These are phyloP conservation scores for Harmothoe impar DNA, from an alignment of 2,888 invertebrate species.

Conservation along the genomic window DNA sequence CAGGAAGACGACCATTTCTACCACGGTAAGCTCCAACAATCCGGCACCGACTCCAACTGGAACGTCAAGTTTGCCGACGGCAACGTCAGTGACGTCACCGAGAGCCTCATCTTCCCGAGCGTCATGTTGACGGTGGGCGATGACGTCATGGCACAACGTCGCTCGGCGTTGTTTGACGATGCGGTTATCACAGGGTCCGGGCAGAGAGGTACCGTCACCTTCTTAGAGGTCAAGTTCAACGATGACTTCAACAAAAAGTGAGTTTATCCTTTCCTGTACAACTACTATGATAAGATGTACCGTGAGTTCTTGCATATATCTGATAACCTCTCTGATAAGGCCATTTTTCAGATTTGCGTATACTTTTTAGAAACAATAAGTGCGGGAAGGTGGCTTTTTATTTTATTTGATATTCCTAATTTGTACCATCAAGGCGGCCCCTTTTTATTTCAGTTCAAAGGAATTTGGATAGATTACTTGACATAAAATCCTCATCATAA, in stretches of 20 bases:
- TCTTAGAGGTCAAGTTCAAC: slow-evolving; percentile 23
- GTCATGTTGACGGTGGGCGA: neutral
- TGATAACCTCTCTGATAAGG: too few species aligned
- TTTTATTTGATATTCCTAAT: too few species aligned
- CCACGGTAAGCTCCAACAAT: slow-evolving; percentile 3
- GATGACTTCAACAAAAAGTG: neutral
- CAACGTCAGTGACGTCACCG: neutral
- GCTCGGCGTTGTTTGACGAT: neutral
- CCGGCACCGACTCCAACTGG: neutral
- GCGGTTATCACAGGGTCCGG: neutral
- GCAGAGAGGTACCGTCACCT: neutral
- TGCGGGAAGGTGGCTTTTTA: too few species aligned
- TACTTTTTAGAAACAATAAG: too few species aligned
- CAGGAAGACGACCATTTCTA: slow-evolving; percentile 17
- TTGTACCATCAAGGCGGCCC: too few species aligned
- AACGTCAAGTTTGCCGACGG: slow-evolving; percentile 50
- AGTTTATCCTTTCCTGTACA: too few species aligned
- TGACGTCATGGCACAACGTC: neutral
- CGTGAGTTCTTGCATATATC: too few species aligned
- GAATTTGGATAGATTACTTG: too few species aligned
- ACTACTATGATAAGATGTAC: too few species aligned
- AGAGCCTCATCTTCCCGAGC: slow-evolving; percentile 28
- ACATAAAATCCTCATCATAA: too few species aligned
- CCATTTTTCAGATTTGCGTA: too few species aligned
- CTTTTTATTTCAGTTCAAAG: too few species aligned